Evolutionary conservation across 2,113 vertebrate species (phyloP), one percentile per base, ranked within the genome.

Genomic region (Antechinus stuartii): DNA sequence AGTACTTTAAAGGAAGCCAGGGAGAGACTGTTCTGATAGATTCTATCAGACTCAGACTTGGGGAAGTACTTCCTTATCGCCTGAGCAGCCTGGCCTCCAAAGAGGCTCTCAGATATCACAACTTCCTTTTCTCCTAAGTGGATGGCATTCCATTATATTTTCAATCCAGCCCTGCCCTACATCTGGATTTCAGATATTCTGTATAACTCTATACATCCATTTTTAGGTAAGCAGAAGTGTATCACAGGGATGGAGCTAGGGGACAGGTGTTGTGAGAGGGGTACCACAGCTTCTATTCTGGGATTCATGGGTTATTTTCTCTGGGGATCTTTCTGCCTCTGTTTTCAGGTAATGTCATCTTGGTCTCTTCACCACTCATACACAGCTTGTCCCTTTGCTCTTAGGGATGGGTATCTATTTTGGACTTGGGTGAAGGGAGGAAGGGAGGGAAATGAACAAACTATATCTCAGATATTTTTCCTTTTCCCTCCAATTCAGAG

Each of bases 401-500:
- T 49, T 50, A 50, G 47, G 90, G 24, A 90, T 90, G 24, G 22
- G 11, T n/a, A 42, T 35, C 91, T n/a, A 24, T 54, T 54, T 92
- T n/a, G 53, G 8, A 27, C 23, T 25, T 46, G 30, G 26, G 53
- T 0, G 9, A 14, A 8, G 47, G 53, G 30, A 6, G 16, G 35
- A 35, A n/a, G 30, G 12, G 16, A 84, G n/a, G 19, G n/a, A 76
- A 16, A 76, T 76, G 16, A 84, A 19, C 68, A 84, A 42, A 84
- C 42, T 84, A 22, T 84, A 10, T 25, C 46, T 90, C 9, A 8
- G 12, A 35, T 0, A 5, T 26, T 46, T 90, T 14, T 52, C 76
- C 16, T 8, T n/a, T 35, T 49, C 12, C 25, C 22, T 49, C 90
- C 50, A 54, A 1, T 57, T 35, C 96, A 99, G 99, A 98, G 98